Evolutionary conservation across 1,140 invertebrate genomes (phyloP).

Genomic region (Hypsibius dujardini): DNA sequence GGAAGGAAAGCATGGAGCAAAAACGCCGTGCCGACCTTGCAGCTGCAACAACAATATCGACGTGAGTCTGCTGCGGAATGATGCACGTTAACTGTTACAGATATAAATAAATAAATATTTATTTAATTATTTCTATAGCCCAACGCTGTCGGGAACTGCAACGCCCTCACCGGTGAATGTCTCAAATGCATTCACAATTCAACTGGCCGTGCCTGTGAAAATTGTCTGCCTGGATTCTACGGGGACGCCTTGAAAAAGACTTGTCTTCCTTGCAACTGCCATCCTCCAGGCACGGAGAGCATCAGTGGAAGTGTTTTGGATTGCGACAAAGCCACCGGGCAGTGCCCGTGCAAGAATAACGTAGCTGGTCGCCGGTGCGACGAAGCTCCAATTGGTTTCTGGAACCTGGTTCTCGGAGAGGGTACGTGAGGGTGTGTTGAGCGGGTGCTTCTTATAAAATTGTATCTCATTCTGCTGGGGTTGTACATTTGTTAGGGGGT

Average conservation of each 20-base stretch:
- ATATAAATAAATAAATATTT: too few species aligned
- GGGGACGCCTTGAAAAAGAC: slow-evolving; percentile 32
- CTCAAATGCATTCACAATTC: slow-evolving; percentile 93
- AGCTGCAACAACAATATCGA: slow-evolving; percentile 91
- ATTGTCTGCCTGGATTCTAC: slow-evolving; percentile 57
- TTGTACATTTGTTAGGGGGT: not conserved
- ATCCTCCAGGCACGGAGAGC: not conserved
- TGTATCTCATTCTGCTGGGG: too few species aligned
- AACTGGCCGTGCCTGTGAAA: slow-evolving; percentile 59
- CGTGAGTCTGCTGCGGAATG: slow-evolving; percentile 35
- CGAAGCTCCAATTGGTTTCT: slow-evolving; percentile 62
- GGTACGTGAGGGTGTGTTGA: slow-evolving; percentile 23
- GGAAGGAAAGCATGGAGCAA: slow-evolving; percentile 43
- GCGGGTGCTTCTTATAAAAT: too few species aligned
- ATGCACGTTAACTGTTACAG: too few species aligned
- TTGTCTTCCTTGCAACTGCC: not conserved
- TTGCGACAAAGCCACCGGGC: slow-evolving; percentile 60
- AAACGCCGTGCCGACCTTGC: slow-evolving; percentile 57
- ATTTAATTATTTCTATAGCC: too few species aligned
- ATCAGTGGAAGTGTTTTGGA: slow-evolving; percentile 7
- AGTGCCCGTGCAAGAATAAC: slow-evolving; percentile 68
- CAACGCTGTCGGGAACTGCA: slow-evolving; percentile 74
- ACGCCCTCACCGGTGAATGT: slow-evolving; percentile 67
- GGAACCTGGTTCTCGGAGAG: slow-evolving; percentile 56
- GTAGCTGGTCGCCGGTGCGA: slow-evolving; percentile 75